These are phyloP conservation scores for Andrena camellia DNA, from an alignment of 2,888 invertebrate species.

Conservation along the genomic window DNA sequence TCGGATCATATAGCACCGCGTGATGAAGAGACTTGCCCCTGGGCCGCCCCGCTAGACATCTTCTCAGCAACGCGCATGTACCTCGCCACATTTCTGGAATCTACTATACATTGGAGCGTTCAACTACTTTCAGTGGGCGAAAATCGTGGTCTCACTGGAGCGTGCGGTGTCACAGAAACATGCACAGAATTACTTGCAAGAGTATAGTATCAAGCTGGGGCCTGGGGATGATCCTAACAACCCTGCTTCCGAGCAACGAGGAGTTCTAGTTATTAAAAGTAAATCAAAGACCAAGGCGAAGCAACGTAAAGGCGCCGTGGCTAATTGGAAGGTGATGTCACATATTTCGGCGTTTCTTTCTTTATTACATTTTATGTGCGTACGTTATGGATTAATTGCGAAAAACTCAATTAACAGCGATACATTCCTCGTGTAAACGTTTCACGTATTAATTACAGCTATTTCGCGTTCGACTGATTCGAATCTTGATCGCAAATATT, in stretches of 20 bases:
- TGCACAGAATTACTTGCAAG: conserved; percentile 95
- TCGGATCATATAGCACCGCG: too few relatives aligned
- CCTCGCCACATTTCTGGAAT: not conserved
- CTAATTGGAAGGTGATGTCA: conserved; percentile 96
- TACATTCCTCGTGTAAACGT: not conserved
- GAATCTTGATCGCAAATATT: not conserved
- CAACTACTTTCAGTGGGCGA: conserved; percentile 93
- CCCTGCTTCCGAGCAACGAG: conserved; percentile 94
- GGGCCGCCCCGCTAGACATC: not conserved
- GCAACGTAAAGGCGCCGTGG: conserved; percentile 97
- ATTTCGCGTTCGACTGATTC: conserved; percentile 23
- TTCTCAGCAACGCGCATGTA: not conserved
- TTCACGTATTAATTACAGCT: conserved; percentile 47
- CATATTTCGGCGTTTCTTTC: not conserved
- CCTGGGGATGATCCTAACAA: conserved; percentile 90
- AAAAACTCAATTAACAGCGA: not conserved
- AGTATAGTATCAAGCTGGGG: conserved; percentile 97
- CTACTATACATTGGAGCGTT: conserved; percentile 24
- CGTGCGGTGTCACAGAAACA: conserved; percentile 96
- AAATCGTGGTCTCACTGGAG: conserved; percentile 98
- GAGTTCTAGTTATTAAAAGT: conserved; percentile 99
- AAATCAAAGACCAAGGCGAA: conserved; percentile 98
- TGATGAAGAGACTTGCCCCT: not conserved
- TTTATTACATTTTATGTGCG: not conserved
- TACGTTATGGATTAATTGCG: conserved; percentile 11